Percentiles rank a stretch among this genome's conserved stretches.
phyloP scores from a whole-genome alignment of 2,113 vertebrate genomes.

The Xyrauchen texanus region DNA sequence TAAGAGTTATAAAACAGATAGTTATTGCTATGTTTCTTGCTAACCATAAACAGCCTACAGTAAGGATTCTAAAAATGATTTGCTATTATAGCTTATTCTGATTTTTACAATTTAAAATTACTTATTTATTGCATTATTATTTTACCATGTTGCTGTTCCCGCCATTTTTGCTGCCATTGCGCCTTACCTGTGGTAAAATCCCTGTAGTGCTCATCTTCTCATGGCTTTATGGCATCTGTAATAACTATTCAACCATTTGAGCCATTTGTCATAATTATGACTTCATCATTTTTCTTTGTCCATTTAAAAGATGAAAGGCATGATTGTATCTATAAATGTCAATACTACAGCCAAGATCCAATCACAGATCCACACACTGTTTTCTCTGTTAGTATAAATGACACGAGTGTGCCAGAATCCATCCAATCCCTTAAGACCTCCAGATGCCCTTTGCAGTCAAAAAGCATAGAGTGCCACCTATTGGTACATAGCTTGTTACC shows the following conservation, averaged over 20 bases:
- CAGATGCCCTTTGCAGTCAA: constrained; percentile 58
- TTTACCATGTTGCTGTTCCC: too few relatives aligned
- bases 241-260: background rate
- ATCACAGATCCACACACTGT: background rate
- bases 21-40: too few relatives aligned
- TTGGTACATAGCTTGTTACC: constrained; percentile 67
- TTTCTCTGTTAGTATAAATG: background rate
- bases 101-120: too few relatives aligned
- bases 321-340: constrained; percentile 2
- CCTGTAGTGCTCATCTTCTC: too few relatives aligned
- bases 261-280: background rate
- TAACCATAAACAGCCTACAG: too few relatives aligned
- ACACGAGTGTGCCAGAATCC: background rate
- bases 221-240: too few relatives aligned
- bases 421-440: background rate
- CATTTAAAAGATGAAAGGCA: background rate
- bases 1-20: too few relatives aligned
- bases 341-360: background rate
- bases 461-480: constrained; percentile 80
- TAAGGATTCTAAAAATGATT: too few relatives aligned
- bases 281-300: background rate
- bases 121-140: too few relatives aligned
- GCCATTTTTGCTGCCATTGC: too few relatives aligned
- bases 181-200: too few relatives aligned
- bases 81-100: too few relatives aligned